A percentile compares a stretch with the other conserved stretches of the same genome.
phyloP scores from a whole-genome alignment of 64 coral and sea anemone species.

The Dendrophyllia cribrosa region DNA sequence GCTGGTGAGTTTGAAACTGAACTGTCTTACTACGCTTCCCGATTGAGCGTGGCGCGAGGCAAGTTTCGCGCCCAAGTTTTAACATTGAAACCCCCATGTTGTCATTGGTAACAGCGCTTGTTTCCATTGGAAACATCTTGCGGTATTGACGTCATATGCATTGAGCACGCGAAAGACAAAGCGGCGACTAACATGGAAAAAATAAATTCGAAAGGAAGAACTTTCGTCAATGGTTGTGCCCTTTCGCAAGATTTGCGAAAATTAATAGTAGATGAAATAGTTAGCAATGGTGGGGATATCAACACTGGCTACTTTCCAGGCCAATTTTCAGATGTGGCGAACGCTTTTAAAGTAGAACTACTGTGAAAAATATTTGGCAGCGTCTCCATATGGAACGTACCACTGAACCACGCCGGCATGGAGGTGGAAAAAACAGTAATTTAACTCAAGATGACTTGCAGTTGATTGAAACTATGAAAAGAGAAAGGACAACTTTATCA shows the following conservation, averaged over 20 bases:
- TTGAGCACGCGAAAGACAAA: not conserved
- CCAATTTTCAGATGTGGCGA: conserved; percentile 23
- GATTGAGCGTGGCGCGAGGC: not conserved
- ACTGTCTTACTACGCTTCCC: not conserved
- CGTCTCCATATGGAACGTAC: conserved; percentile 2
- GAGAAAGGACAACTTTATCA: conserved; percentile 14
- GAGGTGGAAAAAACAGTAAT: conserved; percentile 18
- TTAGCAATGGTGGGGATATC: conserved; percentile 18
- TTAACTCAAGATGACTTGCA: conserved; percentile 38
- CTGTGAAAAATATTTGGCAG: conserved; percentile 26
- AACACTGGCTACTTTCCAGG: conserved; percentile 37
- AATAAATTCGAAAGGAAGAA: conserved; percentile 14
- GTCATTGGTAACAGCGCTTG: not conserved
- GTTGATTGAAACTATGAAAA: conserved; percentile 21
- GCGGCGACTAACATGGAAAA: not conserved
- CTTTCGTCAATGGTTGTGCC: not conserved
- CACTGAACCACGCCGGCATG: not conserved
- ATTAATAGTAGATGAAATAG: conserved; percentile 36
- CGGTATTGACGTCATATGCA: not conserved
- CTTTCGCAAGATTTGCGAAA: conserved; percentile 17
- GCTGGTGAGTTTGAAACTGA: too few species aligned
- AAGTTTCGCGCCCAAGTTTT: not conserved
- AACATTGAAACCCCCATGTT: not conserved
- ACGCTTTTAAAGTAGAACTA: conserved; percentile 24
- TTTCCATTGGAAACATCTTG: not conserved